Evolutionary conservation across 2,888 invertebrate species (phyloP).

Genomic region (Oxyscelio sp.): DNA sequence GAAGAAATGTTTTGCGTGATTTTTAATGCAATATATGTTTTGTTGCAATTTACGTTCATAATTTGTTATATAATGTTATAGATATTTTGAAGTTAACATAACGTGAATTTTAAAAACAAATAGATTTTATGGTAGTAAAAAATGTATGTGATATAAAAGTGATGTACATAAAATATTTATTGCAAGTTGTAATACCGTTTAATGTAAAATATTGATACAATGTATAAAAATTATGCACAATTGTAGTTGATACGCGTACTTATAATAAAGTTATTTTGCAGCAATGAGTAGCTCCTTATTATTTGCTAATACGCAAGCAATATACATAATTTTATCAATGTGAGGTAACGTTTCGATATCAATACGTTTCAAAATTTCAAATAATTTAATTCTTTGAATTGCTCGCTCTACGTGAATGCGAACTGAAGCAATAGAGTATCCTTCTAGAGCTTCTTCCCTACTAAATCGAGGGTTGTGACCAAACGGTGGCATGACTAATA

Average conservation of each 20-base stretch:
- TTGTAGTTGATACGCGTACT: neutral
- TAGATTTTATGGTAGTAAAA: no score
- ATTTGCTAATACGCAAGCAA: neutral
- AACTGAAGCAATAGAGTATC: conserved; percentile 63
- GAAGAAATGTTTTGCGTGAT: neutral
- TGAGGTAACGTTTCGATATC: conserved; percentile 28
- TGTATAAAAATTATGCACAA: neutral
- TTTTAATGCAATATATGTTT: neutral
- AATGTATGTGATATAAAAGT: no score
- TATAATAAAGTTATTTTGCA: neutral
- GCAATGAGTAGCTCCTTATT: neutral
- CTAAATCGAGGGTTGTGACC: conserved; percentile 60
- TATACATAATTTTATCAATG: conserved; percentile 32
- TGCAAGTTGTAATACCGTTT: neutral
- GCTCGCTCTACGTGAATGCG: conserved; percentile 35
- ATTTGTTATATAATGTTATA: no score
- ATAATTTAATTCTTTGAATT: conserved; percentile 67
- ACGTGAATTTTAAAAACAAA: no score
- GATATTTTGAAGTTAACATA: no score
- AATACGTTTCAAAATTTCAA: conserved; percentile 54
- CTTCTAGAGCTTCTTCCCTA: conserved; percentile 62
- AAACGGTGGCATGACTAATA: conserved; percentile 75
- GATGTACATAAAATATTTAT: neutral
- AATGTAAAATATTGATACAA: neutral
- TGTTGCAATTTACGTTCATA: no score